phyloP scores from a whole-genome alignment of 2,797 vertebrate species.

The Hyperoplus lanceolatus region DNA sequence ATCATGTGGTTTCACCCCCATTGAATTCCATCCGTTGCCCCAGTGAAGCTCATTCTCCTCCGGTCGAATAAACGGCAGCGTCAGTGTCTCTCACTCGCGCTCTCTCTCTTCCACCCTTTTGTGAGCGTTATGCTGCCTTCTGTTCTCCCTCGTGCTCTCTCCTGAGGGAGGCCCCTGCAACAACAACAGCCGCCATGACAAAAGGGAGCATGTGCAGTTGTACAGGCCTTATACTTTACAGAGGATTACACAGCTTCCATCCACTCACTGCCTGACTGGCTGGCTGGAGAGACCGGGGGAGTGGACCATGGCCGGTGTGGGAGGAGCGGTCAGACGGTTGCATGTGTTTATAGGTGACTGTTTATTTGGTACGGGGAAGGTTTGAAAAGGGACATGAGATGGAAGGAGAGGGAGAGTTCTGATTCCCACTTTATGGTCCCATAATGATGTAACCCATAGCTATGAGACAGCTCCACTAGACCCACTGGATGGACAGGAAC shows the following conservation, averaged over 20 bases:
- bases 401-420: slow-evolving; percentile 47
- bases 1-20: slow-evolving; percentile 69
- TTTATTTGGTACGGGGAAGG: slow-evolving; percentile 37
- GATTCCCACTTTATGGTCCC: slow-evolving; percentile 60
- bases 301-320: slow-evolving; percentile 58
- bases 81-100: slow-evolving; percentile 42
- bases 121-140: slow-evolving; percentile 67
- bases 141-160: slow-evolving; percentile 65
- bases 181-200: slow-evolving; percentile 70
- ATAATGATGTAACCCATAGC: slow-evolving; percentile 50
- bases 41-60: slow-evolving; percentile 53
- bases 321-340: slow-evolving; percentile 56
- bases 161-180: slow-evolving; percentile 64
- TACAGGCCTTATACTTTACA: slow-evolving; percentile 59
- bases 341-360: slow-evolving; percentile 27
- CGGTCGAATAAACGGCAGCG: slow-evolving; percentile 48
- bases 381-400: slow-evolving; percentile 29
- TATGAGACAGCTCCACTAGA: slow-evolving; percentile 33
- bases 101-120: slow-evolving; percentile 47
- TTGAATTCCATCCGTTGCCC: slow-evolving; percentile 49
- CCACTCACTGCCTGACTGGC: slow-evolving; percentile 52
- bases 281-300: slow-evolving; percentile 51
- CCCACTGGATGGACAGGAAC: slow-evolving; percentile 30
- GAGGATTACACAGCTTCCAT: slow-evolving; percentile 65
- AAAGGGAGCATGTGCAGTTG: slow-evolving; percentile 62